Evolutionary conservation across 2,888 invertebrate species (phyloP).

Genomic region (Euclidia mi): DNA sequence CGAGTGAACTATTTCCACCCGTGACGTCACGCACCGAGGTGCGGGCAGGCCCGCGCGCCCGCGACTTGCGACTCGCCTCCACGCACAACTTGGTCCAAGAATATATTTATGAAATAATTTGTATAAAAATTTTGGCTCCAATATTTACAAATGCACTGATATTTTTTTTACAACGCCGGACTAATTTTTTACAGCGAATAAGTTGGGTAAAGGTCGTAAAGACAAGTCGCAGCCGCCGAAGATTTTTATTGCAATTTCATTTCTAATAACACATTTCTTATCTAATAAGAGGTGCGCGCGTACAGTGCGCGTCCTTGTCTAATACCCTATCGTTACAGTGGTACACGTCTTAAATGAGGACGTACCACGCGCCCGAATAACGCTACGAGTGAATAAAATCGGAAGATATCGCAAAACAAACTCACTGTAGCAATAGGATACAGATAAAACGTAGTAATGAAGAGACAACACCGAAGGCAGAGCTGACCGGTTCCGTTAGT

Average conservation of each 20-base stretch:
- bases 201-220: conserved; percentile 71
- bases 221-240: conserved; percentile 59
- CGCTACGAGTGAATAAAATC: conserved; percentile 63
- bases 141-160: conserved; percentile 87
- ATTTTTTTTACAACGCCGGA: conserved; percentile 86
- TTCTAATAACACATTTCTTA: conserved; percentile 89
- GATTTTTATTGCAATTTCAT: conserved; percentile 79
- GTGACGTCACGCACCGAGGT: conserved; percentile 23
- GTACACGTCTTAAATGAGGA: conserved; percentile 51
- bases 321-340: conserved; percentile 87
- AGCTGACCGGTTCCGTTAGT: conserved; percentile 74
- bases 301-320: conserved; percentile 74
- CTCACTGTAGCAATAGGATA: conserved; percentile 87
- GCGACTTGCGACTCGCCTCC: conserved; percentile 55
- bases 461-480: conserved; percentile 88
- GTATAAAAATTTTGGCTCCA: conserved; percentile 89
- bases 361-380: conserved; percentile 42
- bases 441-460: conserved; percentile 75
- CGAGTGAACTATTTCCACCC: conserved; percentile 11
- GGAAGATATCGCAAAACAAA: conserved; percentile 81
- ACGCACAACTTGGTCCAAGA: conserved; percentile 79
- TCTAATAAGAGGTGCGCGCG: conserved; percentile 81
- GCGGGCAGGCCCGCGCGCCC: conserved; percentile 48
- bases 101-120: conserved; percentile 86
- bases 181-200: conserved; percentile 84